Evolutionary conservation across 64 coral and sea anemone species (phyloP).

Genomic region (Platygyra sinensis): DNA sequence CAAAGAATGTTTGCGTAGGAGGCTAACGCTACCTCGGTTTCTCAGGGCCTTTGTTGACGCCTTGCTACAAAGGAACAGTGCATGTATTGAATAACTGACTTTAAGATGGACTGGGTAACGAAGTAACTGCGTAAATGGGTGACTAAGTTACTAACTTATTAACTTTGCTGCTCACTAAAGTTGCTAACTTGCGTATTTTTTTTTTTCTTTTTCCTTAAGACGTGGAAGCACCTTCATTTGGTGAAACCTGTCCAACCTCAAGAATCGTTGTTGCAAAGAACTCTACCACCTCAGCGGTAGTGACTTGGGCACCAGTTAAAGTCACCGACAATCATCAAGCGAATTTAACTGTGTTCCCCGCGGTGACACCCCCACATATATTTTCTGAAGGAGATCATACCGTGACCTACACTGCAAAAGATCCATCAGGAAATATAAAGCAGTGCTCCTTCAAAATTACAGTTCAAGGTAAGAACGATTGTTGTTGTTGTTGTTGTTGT

Average conservation of each 20-base stretch:
- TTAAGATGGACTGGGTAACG: too few relatives aligned
- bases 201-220: not conserved
- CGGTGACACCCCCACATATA: conserved; percentile 2
- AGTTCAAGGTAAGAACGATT: conserved; percentile 6
- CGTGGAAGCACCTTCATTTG: conserved; percentile 1
- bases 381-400: conserved; percentile 41
- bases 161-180: too few relatives aligned
- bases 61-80: too few relatives aligned
- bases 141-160: too few relatives aligned
- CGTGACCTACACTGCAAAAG: conserved; percentile 40
- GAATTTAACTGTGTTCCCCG: not conserved
- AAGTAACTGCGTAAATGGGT: too few relatives aligned
- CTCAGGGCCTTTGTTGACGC: too few relatives aligned
- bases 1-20: too few relatives aligned
- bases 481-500: too few relatives aligned
- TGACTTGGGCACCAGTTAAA: conserved; percentile 39
- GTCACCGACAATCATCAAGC: conserved; percentile 40
- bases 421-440: conserved; percentile 12
- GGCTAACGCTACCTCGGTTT: too few relatives aligned
- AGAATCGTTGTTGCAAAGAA: not conserved
- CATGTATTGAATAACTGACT: too few relatives aligned
- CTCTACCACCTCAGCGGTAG: conserved; percentile 25
- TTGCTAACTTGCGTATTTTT: not conserved
- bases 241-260: conserved; percentile 14
- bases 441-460: conserved; percentile 28